Percentiles rank a stretch among this genome's conserved stretches.
phyloP scores from a whole-genome alignment of 1,140 invertebrate species.

The Prorops nasuta region DNA sequence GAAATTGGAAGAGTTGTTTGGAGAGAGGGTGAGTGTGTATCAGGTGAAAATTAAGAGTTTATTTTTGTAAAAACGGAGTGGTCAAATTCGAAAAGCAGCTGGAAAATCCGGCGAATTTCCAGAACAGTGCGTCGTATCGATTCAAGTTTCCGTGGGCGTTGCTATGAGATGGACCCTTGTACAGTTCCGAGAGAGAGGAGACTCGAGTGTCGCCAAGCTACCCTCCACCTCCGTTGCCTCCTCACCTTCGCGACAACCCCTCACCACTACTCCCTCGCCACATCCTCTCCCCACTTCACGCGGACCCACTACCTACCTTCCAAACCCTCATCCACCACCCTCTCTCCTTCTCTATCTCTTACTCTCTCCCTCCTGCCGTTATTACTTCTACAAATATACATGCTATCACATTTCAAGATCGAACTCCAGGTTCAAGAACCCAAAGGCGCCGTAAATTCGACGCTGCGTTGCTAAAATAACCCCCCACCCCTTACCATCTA shows the following conservation, averaged over 20 bases:
- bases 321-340: slow-evolving; percentile 7
- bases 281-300: slow-evolving; percentile 11
- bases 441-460: slow-evolving; percentile 22
- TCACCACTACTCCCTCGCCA: slow-evolving; percentile 15
- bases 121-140: slow-evolving; percentile 56
- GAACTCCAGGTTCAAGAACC: slow-evolving; percentile 18
- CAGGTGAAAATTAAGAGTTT: too few species aligned
- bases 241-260: slow-evolving; percentile 28
- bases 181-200: slow-evolving; percentile 32
- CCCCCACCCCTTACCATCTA: too few species aligned
- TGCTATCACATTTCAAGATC: slow-evolving; percentile 39
- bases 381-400: slow-evolving; percentile 49
- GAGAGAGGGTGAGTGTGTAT: too few species aligned
- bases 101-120: slow-evolving; percentile 52
- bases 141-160: slow-evolving; percentile 57
- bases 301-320: slow-evolving; percentile 12
- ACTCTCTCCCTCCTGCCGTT: slow-evolving; percentile 30
- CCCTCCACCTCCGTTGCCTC: slow-evolving; percentile 43
- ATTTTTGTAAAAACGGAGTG: too few species aligned
- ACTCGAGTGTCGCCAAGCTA: slow-evolving; percentile 57
- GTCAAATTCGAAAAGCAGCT: slow-evolving; percentile 44
- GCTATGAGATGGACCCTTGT: slow-evolving; percentile 59
- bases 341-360: slow-evolving; percentile 14
- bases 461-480: too few species aligned
- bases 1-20: too few species aligned